Evolutionary conservation across 2,113 vertebrate genomes (phyloP), one percentile per base, ranked within the genome.

Genomic region (Daboia siamensis): DNA sequence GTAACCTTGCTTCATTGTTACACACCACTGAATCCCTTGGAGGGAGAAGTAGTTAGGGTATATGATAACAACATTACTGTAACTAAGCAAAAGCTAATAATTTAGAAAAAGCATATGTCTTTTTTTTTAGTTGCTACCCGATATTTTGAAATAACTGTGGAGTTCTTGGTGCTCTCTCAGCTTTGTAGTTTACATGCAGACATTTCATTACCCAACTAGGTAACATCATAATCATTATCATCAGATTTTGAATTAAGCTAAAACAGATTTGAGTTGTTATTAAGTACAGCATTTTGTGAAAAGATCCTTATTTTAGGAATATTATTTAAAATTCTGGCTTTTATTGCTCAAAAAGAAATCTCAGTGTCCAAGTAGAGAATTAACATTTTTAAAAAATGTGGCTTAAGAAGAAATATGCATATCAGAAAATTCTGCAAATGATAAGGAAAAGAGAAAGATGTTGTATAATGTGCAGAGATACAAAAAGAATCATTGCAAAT

Each of bases 41-140:
- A 94, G 95, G 95, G 56, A 96, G 91, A 92, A 91, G 94, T 96
- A 95, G 95, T 95, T 95, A 90, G 95, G 93, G 90, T 96, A 90
- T 89, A 89, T 94, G 95, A 96, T 95, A 95, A 91, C 96, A 95
- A 92, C 54, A 20, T 94, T 96, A 86, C 84, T 96, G 95, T 96
- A 97, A 98, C 98, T 97, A 97, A 94, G 89, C 86, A 94, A 93
- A 97, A 97, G 96, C 93, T 86, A 97, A 95, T 97, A 92, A 95
- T 95, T 87, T 90, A 92, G 86, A 93, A 94, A 93, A 91, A 93
- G 80, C 93, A 89, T 92, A 93, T 94, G 92, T 95, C 92, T 94
- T 94, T 95, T 95, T 90, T 80, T 86, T 93, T 48, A 94, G 92
- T 95, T 91, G 96, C 96, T 96, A 95, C 95, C 92, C 92, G 6